These are phyloP conservation scores for Rhabdophis nuchalis DNA, from an alignment of 2,797 vertebrate genomes.

Conservation along the genomic window DNA sequence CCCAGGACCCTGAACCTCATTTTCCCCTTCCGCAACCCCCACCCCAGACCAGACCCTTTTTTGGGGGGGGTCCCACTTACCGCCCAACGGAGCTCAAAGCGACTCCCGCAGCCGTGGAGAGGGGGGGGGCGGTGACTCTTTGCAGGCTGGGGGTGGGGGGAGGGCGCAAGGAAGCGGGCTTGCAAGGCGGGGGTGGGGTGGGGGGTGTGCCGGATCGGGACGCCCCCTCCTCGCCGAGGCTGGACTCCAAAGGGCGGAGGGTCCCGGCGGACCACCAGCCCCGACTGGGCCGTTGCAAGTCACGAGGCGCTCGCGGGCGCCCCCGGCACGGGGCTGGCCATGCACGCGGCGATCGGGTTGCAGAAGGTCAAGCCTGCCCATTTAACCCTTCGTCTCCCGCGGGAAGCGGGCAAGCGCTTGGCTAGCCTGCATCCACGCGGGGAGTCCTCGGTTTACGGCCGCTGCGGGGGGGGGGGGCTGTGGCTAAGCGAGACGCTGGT, in stretches of 20 bases:
- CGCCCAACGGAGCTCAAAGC: background rate
- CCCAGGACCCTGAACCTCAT: background rate
- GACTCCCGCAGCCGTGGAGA: background rate
- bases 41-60: background rate
- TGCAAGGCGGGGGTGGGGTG: background rate
- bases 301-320: background rate
- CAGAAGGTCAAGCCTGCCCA: background rate
- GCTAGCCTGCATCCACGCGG: rapidly evolving
- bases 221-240: background rate
- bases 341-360: background rate
- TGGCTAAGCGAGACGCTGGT: background rate
- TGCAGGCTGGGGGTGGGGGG: background rate
- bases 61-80: background rate
- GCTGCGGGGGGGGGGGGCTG: rapidly evolving
- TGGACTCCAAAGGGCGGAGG: background rate
- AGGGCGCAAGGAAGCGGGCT: background rate
- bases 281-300: background rate
- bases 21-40: background rate
- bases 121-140: too few species aligned
- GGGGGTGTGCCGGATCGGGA: background rate
- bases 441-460: background rate
- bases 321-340: background rate
- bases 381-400: background rate
- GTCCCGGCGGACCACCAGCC: background rate
- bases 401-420: background rate